Percentiles rank a stretch among this genome's conserved stretches.
Evolutionary conservation across 2,113 vertebrate genomes (phyloP).

Genomic region (Megaceryle torquata): DNA sequence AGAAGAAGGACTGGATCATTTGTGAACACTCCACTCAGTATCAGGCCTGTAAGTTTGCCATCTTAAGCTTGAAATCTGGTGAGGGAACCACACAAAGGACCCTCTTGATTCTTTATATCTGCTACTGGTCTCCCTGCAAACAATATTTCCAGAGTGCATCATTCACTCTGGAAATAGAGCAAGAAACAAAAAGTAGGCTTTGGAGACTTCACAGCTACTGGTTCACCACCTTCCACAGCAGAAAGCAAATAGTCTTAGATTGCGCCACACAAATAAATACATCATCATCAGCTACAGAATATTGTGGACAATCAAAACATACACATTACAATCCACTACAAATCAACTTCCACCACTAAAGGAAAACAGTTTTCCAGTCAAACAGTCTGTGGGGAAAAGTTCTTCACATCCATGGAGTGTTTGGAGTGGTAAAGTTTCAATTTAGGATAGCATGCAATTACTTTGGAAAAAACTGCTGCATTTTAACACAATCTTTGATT

Average conservation of each 20-base stretch:
- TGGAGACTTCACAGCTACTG: background rate
- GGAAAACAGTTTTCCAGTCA: conserved; percentile 36
- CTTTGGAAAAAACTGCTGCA: background rate
- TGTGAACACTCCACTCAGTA: background rate
- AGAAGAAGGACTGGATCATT: background rate
- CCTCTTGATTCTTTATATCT: background rate
- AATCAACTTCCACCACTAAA: conserved; percentile 29
- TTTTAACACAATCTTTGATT: background rate
- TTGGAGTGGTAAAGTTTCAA: background rate
- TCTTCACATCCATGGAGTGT: background rate
- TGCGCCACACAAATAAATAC: conserved; percentile 1
- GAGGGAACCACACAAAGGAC: background rate
- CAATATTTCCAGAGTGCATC: background rate
- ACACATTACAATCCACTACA: conserved; percentile 41
- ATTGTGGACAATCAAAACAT: conserved; percentile 17
- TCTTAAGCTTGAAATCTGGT: background rate
- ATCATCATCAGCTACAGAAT: background rate
- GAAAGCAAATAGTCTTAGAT: conserved; percentile 23
- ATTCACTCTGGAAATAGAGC: background rate
- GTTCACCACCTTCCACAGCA: background rate
- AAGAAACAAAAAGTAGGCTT: background rate
- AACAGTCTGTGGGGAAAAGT: background rate
- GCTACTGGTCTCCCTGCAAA: background rate
- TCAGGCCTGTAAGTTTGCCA: background rate
- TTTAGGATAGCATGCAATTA: background rate